Evolutionary conservation across 2,797 vertebrate genomes (phyloP), one percentile per base, ranked within the genome.

Genomic region (Tinamus major): DNA sequence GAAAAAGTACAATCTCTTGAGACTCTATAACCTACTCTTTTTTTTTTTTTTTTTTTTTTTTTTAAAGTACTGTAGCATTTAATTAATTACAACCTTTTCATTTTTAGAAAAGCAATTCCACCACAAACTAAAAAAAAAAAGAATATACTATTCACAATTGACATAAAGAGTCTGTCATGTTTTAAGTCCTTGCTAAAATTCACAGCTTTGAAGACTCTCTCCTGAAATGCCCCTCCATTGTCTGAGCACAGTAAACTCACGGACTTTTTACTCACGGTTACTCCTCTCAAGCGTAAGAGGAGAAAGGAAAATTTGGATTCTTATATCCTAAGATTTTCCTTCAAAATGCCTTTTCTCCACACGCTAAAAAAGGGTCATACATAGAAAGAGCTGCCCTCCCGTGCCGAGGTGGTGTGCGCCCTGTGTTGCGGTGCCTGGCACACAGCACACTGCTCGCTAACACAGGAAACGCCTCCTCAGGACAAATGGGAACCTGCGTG

Each of bases 391-490:
- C 24, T 6, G 1, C 18, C 2, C 48, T 56, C 10, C 29, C 23
- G 1, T 4, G 23, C 53, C 4, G 5, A 76, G 63, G 2, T 13
- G 48, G 48, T 13, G 23, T 44, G 92, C 76, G 70, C 53, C 76
- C 79, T 41, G 62, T 7, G 26, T 44, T 56, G 76, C 6, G n/a
- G 59, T 1, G 44, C 23, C 59, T 79, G 74, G 61, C 35, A 23
- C 68, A 55, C 13, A 12, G 11, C 46, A 37, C 1, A 2, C 37
- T 84, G 51, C 75, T 87, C 84, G 81, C 3, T 76, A 61, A 65
- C 21, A 51, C 29, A 93, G 68, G 79, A 92, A 94, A 94, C 21
- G 37, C 39, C 79, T 96, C 70, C 56, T 90, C 31, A 82, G 79
- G n/a, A 59, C 56, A 74, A 41, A 74, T 3, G 27, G 13, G 42